These are phyloP conservation scores for Rhodinocichla rosea DNA, from an alignment of 2,113 vertebrate species.

Conservation along the genomic window DNA sequence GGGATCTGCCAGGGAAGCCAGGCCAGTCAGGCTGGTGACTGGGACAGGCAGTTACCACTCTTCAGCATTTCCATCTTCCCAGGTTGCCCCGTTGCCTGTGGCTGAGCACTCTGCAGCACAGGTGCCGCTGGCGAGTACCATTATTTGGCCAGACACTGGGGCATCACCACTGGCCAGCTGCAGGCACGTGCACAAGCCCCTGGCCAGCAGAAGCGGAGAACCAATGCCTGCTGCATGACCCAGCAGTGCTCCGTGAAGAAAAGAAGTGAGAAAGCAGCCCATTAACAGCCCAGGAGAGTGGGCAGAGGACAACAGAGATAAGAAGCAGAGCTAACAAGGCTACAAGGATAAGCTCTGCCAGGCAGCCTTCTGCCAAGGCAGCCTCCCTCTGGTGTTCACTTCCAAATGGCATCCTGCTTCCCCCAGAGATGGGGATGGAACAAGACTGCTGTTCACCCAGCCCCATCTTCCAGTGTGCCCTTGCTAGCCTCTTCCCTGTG, in stretches of 20 bases:
- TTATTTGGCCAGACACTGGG: not conserved
- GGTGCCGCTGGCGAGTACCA: fast-evolving
- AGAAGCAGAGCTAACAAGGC: not conserved
- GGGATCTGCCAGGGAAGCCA: not conserved
- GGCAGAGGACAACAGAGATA: not conserved
- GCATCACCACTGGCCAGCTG: not conserved
- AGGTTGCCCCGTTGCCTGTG: fast-evolving
- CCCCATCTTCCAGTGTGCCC: not conserved
- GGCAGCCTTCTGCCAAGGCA: not conserved
- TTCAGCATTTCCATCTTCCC: not conserved
- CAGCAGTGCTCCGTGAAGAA: not conserved
- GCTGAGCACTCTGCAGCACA: fast-evolving
- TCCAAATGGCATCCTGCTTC: not conserved
- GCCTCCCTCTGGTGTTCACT: not conserved
- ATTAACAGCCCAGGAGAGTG: not conserved
- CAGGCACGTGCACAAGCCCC: not conserved
- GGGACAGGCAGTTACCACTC: not conserved
- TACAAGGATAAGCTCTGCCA: not conserved
- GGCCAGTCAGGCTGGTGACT: not conserved
- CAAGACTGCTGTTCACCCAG: not conserved
- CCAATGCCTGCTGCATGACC: not conserved
- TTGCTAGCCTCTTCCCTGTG: not conserved
- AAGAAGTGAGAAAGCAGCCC: not conserved
- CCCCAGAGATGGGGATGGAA: not conserved
- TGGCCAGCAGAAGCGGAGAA: not conserved